Evolutionary conservation across 2,113 vertebrate species (phyloP), one percentile per base, ranked within the genome.

Genomic region (Embiotoca jacksoni): DNA sequence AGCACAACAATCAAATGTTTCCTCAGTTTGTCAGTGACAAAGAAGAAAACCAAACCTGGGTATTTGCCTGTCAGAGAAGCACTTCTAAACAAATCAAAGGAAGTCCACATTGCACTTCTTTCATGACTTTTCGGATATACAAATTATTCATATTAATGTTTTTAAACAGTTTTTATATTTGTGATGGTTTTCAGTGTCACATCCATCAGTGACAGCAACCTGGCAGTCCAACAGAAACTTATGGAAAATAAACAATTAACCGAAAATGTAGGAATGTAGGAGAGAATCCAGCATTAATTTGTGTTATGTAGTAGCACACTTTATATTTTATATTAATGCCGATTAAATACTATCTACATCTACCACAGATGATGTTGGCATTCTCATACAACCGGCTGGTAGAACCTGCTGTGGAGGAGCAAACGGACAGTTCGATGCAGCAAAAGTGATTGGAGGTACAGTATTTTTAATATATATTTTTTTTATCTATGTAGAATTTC

Each of bases 321-420:
- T 55, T 2, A 55, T 1, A 36, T 37, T 69, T 44, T 31, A 3
- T 15, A 15, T 68, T 69, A 11, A 50, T 39, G 2, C 10, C 32
- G 16, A 23, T 66, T 7, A 41, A 8, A 54, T 72, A 2, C 61
- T 71, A 9, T 64, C 50, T 75, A 13, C 49, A 11, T 75, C 30
- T 37, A 13, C 44, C 7, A 6, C 84, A 96, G 96, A 64, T 94
- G 10, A 96, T 96, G 95, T 77, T 96, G 83, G 79, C 82, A 9
- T 78, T 95, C 46, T 96, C 95, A 0, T 96, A 95, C 7, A 75
- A 90, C 3, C 92, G 91, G 31, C 91, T 96, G 47, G 83, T 95
- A 72, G 94, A 94, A 32, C 93, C 93, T 4, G 56, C 72, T 16
- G 39, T 71, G 47, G 78, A 73, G 33, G 83, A 91, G 16, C 72